Conservation (phyloP, 2,888 invertebrate species). For the Agrenia bidenticulata region DNA sequence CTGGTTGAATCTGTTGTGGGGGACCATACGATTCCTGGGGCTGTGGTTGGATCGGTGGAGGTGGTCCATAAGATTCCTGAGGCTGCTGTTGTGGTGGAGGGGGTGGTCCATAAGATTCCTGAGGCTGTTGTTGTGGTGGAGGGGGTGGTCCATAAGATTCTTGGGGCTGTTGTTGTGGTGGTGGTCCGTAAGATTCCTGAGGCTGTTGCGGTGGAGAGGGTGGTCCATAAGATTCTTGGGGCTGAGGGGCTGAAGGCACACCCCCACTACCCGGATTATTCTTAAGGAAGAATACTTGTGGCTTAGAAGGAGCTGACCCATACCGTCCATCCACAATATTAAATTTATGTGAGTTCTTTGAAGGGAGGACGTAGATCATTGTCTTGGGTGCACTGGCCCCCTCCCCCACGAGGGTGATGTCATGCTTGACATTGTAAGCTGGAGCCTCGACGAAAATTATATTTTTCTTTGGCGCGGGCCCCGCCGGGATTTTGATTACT, state of each 20-base stretch:
- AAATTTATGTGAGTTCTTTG: conserved; percentile 22
- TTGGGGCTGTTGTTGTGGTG: background rate
- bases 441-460: conserved; percentile 36
- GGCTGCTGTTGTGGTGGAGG: background rate
- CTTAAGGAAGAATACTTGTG: conserved; percentile 31
- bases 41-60: conserved; percentile 3
- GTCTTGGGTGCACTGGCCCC: conserved; percentile 8
- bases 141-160: conserved; percentile 7
- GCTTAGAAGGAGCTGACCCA: conserved; percentile 7
- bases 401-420: conserved; percentile 22
- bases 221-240: background rate
- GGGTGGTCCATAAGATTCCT: conserved; percentile 23
- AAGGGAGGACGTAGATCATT: conserved; percentile 32
- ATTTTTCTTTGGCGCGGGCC: conserved; percentile 25
- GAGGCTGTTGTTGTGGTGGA: background rate
- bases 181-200: conserved; percentile 7
- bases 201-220: background rate
- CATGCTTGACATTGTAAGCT: conserved; percentile 26
- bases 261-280: conserved; percentile 8
- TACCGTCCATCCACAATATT: conserved; percentile 9
- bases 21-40: background rate
- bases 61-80: conserved; percentile 17
- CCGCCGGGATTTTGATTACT: conserved; percentile 26
- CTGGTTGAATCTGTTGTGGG: background rate
- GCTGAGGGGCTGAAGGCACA: background rate